Evolutionary conservation across 2,797 vertebrate species (phyloP), one percentile per base, ranked within the genome.

Genomic region (Gobio occitaniae): DNA sequence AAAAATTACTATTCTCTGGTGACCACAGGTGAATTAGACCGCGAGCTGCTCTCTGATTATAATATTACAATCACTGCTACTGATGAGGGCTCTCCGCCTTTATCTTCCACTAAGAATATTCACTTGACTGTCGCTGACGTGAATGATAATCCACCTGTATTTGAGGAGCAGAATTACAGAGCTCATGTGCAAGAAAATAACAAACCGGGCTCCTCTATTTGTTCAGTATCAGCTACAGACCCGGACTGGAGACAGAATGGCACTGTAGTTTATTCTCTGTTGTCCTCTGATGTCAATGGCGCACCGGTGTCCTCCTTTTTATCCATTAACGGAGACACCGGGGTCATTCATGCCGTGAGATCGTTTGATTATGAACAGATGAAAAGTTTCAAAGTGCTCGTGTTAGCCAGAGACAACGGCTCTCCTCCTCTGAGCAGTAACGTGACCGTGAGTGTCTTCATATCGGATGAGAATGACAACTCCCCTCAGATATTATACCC

Each of bases 241-340:
- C 89, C 92, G 32, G 94, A 95, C 82, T 93, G 91, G 86, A 90
- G 90, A 77, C 93, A 95, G 66, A 96, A 95, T 11, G 91, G 91
- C 13, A 91, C 91, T 50, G 90, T 92, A 78, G 84, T 91, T 83
- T 79, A 32, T 85, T 80, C 44, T 71, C 41, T 71, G 41, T 91
- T 89, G 75, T 21, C 90, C 21, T 75, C 82, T 92, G 87, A 80
- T 3, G 74, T 93, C 11, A 90, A n/a, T 71, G 69, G 69, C 21
- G 21, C 69, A 71, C 69, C 41, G 21, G 21, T 47, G 69, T 71
- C 69, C 12, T 71, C 69, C 41, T 71, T 71, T 25, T 11, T 71
- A 2, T 71, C 69, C 21, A 8, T 71, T 47, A 71, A 71, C 69
- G 69, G 69, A 71, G 69, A 92, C 91, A 3, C 78, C 92, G 9